These are phyloP conservation scores for Diadema setosum DNA, from an alignment of 35 echinoderm and acorn worm genomes.

Conservation along the genomic window DNA sequence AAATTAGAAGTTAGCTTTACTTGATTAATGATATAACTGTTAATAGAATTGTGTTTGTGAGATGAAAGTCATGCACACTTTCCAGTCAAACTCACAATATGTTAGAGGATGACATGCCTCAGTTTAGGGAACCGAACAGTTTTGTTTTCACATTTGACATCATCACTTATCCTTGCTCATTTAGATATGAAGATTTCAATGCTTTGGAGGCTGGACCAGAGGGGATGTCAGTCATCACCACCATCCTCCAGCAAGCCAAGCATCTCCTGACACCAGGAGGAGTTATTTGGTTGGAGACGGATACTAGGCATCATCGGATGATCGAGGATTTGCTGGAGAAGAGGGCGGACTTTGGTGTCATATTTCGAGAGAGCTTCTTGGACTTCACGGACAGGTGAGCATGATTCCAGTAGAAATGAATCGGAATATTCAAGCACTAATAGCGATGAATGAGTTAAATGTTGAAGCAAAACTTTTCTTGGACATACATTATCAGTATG, in stretches of 20 bases:
- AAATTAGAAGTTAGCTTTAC: too few species aligned
- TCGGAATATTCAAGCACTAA: too few species aligned
- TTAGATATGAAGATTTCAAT: constrained; percentile 58
- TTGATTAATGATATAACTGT: too few species aligned
- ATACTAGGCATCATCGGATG: constrained; percentile 46
- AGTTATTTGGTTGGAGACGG: constrained; percentile 80
- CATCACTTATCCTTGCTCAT: neutral
- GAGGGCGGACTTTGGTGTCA: constrained; percentile 1
- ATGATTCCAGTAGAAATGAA: neutral
- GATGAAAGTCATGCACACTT: too few species aligned
- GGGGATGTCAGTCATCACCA: constrained; percentile 41
- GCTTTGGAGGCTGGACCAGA: constrained; percentile 62
- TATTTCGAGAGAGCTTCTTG: constrained; percentile 22
- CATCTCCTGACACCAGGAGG: constrained; percentile 53
- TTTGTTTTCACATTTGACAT: too few species aligned
- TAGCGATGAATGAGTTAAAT: too few species aligned
- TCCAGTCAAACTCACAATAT: too few species aligned
- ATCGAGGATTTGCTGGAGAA: constrained; percentile 52
- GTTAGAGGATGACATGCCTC: too few species aligned
- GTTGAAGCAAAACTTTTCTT: too few species aligned
- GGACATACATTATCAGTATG: too few species aligned
- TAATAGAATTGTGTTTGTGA: too few species aligned
- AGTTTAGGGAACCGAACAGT: too few species aligned
- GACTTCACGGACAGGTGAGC: constrained; percentile 76
- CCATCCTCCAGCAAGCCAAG: constrained; percentile 28